Evolutionary conservation across 2,113 vertebrate species (phyloP), one percentile per base, ranked within the genome.

Genomic region (Empidonax alnorum): DNA sequence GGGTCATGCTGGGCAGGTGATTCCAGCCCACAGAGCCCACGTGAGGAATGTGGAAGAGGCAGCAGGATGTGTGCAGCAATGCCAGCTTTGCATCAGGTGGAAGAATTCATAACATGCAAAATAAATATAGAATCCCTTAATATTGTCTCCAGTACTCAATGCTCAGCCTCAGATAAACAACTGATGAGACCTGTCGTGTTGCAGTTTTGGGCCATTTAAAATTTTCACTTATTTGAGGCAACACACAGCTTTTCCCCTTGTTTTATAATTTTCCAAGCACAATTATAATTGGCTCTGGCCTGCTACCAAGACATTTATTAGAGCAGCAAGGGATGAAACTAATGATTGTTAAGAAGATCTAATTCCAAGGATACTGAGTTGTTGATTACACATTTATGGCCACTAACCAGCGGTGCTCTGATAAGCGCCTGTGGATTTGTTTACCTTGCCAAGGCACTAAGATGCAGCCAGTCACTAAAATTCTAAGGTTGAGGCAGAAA

Each of bases 281-380:
- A 23, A 78, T 44, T 47, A 31, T 53, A 87, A 93, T 69, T 91
- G 85, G 35, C 46, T 39, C 89, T 95, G 87, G 84, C 74, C 71
- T 83, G 42, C 78, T 94, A 93, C 87, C 91, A 93, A 63, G 81
- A 85, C 66, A 62, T 95, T 92, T 95, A 79, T 94, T 91, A 79
- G 69, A 91, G 42, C 1, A 0, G 77, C 55, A 58, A 87, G 87
- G 78, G 84, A 87, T 79, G 84, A 89, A 94, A 87, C 55, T 85
- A 95, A 83, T 73, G 87, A 59, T 80, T 76, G 87, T 68, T 95
- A 90, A 84, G 83, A 81, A 93, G 83, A 84, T 89, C 78, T 89
- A 81, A 89, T 90, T 91, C 90, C 53, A 56, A n/a, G 76, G 49
- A 62, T 68, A 46, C 41, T 0, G 1, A 84, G 84, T 39, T 87